Evolutionary conservation across 2,888 invertebrate genomes (phyloP).

Genomic region (Trichopria drosophilae): DNA sequence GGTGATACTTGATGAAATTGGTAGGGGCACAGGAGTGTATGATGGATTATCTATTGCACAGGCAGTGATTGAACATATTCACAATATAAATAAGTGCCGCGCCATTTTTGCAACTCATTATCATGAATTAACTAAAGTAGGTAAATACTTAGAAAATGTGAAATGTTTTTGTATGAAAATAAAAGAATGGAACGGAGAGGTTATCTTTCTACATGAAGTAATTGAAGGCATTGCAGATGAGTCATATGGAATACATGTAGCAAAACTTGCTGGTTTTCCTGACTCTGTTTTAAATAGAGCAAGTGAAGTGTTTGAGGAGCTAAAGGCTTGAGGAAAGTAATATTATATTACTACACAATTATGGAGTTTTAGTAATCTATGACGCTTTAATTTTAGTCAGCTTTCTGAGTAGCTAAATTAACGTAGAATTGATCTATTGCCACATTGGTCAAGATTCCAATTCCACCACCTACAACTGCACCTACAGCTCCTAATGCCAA

Average conservation of each 20-base stretch:
- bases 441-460: too few relatives aligned
- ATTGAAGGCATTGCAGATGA: constrained; percentile 11
- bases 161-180: constrained; percentile 11
- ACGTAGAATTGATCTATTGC: too few relatives aligned
- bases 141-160: constrained; percentile 5
- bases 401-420: too few relatives aligned
- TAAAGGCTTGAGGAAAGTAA: too few relatives aligned
- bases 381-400: too few relatives aligned
- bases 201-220: constrained; percentile 13
- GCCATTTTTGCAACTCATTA: constrained; percentile 20
- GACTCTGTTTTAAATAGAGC: constrained; percentile 13
- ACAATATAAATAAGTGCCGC: constrained; percentile 11
- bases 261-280: constrained; percentile 10
- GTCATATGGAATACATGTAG: constrained; percentile 18
- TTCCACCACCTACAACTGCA: too few relatives aligned
- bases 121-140: constrained; percentile 16
- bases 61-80: constrained; percentile 21
- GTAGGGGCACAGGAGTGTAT: constrained; percentile 13
- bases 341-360: too few relatives aligned
- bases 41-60: constrained; percentile 18
- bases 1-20: constrained; percentile 17
- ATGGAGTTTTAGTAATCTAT: too few relatives aligned
- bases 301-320: too few relatives aligned
- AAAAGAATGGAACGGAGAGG: constrained; percentile 8
- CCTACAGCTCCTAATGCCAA: too few relatives aligned